phyloP scores from a whole-genome alignment of 2,797 vertebrate species.

The Melanotaenia trifasciata region DNA sequence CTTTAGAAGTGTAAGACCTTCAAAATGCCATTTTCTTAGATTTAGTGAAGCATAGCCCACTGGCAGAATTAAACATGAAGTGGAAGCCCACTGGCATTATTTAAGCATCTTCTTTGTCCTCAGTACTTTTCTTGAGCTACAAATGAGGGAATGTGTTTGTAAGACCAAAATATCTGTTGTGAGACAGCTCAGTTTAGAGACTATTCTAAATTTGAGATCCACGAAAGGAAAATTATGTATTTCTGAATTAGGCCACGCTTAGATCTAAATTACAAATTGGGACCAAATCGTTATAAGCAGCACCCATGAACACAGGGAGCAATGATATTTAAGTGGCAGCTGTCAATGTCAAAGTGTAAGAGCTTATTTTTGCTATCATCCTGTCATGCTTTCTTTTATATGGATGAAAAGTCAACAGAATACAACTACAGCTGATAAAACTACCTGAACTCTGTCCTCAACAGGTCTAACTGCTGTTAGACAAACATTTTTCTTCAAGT shows the following conservation, averaged over 20 bases:
- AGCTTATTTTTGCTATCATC: neutral
- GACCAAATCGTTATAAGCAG: too few species aligned
- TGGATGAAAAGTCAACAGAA: neutral
- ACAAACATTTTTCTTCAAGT: neutral
- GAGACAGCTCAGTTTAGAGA: constrained; percentile 18
- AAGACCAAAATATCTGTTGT: constrained; percentile 29
- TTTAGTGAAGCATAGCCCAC: constrained; percentile 62
- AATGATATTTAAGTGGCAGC: neutral
- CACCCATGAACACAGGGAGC: too few species aligned
- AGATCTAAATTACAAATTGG: neutral
- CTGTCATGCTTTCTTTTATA: neutral
- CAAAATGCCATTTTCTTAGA: constrained; percentile 67
- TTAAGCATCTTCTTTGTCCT: constrained; percentile 51
- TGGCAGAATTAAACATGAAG: constrained; percentile 7
- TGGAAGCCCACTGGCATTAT: constrained; percentile 43
- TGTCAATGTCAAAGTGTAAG: neutral
- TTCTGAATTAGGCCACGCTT: neutral
- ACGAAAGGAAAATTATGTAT: neutral
- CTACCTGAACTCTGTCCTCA: neutral
- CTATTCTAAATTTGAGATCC: neutral
- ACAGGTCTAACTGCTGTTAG: neutral
- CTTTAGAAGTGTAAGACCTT: constrained; percentile 66
- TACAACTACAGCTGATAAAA: neutral
- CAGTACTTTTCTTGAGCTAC: constrained; percentile 40
- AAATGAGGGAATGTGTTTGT: constrained; percentile 35